phyloP scores from a whole-genome alignment of 2,113 vertebrate species.

The Lamprotornis superbus region DNA sequence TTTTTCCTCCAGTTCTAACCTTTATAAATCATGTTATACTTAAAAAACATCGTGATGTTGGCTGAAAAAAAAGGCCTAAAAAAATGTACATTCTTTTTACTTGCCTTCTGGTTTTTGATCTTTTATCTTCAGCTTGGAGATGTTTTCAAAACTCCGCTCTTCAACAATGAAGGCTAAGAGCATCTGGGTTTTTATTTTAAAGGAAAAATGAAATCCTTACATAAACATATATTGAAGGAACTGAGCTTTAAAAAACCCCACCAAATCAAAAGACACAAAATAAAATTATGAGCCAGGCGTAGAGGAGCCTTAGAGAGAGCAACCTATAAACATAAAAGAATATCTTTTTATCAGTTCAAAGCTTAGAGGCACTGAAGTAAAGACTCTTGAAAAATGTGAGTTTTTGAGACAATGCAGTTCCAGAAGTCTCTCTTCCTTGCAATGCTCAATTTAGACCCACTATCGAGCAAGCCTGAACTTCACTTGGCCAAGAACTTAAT shows the following conservation, averaged over 20 bases:
- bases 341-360: not conserved
- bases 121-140: constrained; percentile 16
- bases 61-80: not conserved
- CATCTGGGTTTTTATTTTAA: constrained; percentile 28
- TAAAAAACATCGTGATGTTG: not conserved
- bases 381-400: not conserved
- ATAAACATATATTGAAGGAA: not conserved
- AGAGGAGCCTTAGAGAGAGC: not conserved
- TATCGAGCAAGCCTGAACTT: not conserved
- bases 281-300: not conserved
- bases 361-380: not conserved
- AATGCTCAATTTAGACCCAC: not conserved
- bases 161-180: not conserved
- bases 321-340: not conserved
- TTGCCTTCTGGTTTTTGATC: constrained; percentile 32
- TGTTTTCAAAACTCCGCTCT: constrained; percentile 23
- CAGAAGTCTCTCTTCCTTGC: not conserved
- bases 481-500: not conserved
- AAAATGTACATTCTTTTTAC: constrained; percentile 27
- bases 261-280: constrained; percentile 12
- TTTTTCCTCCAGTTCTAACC: not conserved
- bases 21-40: not conserved
- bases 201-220: not conserved
- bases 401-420: not conserved
- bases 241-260: not conserved